These are phyloP conservation scores for Agrochola lychnidis DNA, from an alignment of 2,888 invertebrate genomes.

Conservation along the genomic window DNA sequence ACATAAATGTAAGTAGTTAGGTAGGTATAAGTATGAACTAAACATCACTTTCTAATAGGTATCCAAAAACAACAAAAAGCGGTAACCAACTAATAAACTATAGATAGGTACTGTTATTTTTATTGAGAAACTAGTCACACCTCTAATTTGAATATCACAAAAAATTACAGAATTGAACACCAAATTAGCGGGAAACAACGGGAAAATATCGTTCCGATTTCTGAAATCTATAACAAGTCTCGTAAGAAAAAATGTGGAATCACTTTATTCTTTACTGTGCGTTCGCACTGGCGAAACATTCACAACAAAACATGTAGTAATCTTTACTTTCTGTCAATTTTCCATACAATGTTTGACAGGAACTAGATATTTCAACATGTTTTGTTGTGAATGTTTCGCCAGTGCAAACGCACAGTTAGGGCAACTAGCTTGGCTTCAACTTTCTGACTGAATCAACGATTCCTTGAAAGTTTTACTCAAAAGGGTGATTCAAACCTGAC, in stretches of 20 bases:
- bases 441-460: neutral
- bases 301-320: no score
- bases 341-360: no score
- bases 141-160: slow-evolving; percentile 30
- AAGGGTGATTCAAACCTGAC: neutral
- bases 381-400: no score
- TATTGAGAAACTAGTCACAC: slow-evolving; percentile 25
- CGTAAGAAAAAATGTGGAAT: neutral
- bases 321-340: no score
- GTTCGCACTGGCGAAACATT: no score
- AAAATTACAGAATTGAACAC: slow-evolving; percentile 35
- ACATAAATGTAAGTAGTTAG: neutral
- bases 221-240: neutral
- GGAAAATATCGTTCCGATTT: slow-evolving; percentile 8
- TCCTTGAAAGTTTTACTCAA: neutral
- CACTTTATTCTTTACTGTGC: no score
- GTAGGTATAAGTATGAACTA: neutral
- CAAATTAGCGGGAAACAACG: slow-evolving; percentile 31
- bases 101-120: slow-evolving; percentile 18
- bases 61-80: slow-evolving; percentile 21
- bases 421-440: neutral
- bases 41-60: slow-evolving; percentile 32
- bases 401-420: no score
- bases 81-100: neutral
- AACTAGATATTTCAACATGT: no score